phyloP scores from a whole-genome alignment of 2,888 invertebrate species.

The Tipula unca region DNA sequence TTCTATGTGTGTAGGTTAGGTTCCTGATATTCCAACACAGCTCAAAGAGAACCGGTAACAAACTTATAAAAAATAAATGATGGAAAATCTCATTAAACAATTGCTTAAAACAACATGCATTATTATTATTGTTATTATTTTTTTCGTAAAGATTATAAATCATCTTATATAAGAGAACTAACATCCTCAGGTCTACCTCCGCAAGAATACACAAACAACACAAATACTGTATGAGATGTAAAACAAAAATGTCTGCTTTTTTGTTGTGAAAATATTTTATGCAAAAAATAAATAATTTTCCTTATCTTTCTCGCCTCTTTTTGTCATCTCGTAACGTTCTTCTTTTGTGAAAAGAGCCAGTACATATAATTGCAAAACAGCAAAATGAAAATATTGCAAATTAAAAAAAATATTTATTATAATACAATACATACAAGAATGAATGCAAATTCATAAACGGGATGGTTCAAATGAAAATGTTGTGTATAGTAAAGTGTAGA shows the following conservation, averaged over 20 bases:
- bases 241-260: neutral
- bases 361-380: neutral
- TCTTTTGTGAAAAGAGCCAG: neutral
- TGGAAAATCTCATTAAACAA: neutral
- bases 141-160: neutral
- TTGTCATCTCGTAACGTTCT: neutral
- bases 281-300: neutral
- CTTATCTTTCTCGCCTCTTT: neutral
- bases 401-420: neutral
- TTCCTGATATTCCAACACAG: neutral
- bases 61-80: neutral
- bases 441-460: neutral
- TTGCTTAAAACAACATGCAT: neutral
- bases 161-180: neutral
- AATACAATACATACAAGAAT: neutral
- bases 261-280: neutral
- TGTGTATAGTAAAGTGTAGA: too few species aligned
- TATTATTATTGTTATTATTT: neutral
- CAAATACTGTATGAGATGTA: neutral
- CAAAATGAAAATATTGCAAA: neutral
- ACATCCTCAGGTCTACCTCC: neutral
- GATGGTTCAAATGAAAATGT: neutral
- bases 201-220: neutral
- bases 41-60: neutral
- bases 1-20: neutral